A percentile compares a stretch with the other conserved stretches of the same genome.
Conservation (phyloP, 2,113 vertebrate genomes). For the Oncorhynchus clarkii region DNA sequence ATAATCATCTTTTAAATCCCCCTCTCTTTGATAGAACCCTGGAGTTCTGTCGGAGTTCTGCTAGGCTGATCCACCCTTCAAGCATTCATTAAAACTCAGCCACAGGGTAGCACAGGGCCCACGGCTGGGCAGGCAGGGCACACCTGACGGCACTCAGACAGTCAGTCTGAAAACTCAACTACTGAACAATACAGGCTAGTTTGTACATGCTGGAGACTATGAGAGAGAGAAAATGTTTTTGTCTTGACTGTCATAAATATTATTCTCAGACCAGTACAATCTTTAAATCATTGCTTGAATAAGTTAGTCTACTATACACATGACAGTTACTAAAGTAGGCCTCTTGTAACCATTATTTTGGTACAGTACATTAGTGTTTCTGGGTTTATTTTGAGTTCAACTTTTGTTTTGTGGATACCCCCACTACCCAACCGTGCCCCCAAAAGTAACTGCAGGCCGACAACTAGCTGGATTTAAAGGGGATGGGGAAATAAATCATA, state of each 20-base stretch:
- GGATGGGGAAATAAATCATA: too few relatives aligned
- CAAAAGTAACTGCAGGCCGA: neutral
- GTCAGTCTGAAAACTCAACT: too few relatives aligned
- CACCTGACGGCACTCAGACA: slow-evolving; percentile 11
- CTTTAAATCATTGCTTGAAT: neutral
- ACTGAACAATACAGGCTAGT: too few relatives aligned
- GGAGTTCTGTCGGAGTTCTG: slow-evolving; percentile 27
- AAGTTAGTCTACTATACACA: neutral
- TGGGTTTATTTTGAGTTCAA: too few relatives aligned
- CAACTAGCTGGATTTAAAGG: neutral
- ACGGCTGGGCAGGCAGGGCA: too few relatives aligned
- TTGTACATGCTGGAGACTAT: too few relatives aligned
- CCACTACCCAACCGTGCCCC: too few relatives aligned
- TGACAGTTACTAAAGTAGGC: neutral
- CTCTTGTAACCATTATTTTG: neutral
- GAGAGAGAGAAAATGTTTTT: too few relatives aligned
- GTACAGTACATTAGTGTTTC: too few relatives aligned
- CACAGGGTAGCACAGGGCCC: slow-evolving; percentile 36
- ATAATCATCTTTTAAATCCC: slow-evolving; percentile 51
- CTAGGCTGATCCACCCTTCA: slow-evolving; percentile 47
- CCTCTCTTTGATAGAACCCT: slow-evolving; percentile 48
- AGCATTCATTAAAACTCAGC: slow-evolving; percentile 60
- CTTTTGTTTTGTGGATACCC: too few relatives aligned
- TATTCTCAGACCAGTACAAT: neutral
- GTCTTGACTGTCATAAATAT: neutral